A percentile compares a stretch with the other conserved stretches of the same genome.
phyloP scores from a whole-genome alignment of 2,113 vertebrate species.

The Cygnus buccinator region DNA sequence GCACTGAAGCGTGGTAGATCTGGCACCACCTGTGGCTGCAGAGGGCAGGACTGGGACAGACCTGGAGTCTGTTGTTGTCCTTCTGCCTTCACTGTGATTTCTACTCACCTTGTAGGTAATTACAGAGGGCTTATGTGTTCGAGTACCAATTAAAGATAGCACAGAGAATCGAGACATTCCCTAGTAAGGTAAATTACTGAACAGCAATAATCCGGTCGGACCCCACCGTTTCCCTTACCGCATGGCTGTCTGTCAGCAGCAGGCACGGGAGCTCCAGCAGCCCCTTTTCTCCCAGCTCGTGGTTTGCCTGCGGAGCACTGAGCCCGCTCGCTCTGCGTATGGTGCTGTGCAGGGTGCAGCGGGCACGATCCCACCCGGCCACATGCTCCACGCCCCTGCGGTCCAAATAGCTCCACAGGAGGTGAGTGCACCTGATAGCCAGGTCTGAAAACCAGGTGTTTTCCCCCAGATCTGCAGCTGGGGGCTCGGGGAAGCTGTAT shows the following conservation, averaged over 20 bases:
- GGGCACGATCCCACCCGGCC: background rate
- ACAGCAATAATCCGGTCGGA: background rate
- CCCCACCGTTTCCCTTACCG: no score
- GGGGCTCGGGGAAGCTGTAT: background rate
- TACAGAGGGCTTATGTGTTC: background rate
- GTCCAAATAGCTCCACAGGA: background rate
- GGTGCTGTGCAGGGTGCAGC: background rate
- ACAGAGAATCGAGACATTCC: background rate
- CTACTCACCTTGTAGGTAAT: background rate
- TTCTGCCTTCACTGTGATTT: background rate
- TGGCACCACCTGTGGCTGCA: no score
- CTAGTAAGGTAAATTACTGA: background rate
- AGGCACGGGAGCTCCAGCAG: fast-evolving
- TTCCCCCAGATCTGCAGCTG: fast-evolving
- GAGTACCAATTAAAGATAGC: background rate
- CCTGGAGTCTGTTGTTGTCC: background rate
- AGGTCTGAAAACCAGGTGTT: fast-evolving
- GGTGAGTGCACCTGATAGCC: fast-evolving
- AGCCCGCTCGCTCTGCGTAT: fast-evolving
- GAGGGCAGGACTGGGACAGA: background rate
- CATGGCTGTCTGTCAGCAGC: fast-evolving
- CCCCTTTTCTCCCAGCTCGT: background rate
- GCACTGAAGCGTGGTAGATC: fast-evolving
- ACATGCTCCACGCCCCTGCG: fast-evolving
- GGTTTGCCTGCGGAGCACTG: background rate